These are phyloP conservation scores for Microcebus murinus DNA, from an alignment of 2,113 vertebrate genomes.

Conservation along the genomic window DNA sequence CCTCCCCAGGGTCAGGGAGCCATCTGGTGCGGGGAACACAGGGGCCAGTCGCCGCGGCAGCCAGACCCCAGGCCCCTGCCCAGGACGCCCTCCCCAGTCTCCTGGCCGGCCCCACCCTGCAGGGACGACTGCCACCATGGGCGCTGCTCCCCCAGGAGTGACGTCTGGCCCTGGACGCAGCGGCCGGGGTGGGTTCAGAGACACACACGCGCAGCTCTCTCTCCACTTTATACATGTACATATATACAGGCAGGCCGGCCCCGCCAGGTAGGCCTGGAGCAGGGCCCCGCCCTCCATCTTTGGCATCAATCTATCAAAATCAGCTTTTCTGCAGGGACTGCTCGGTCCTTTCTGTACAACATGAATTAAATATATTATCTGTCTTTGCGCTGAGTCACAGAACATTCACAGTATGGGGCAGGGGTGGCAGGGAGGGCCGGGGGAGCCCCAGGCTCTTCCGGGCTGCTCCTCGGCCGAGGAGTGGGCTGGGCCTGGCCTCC, in stretches of 20 bases:
- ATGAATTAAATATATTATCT: constrained; percentile 81
- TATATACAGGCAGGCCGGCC: neutral
- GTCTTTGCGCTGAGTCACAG: constrained; percentile 70
- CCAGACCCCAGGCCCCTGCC: neutral
- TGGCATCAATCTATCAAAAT: constrained; percentile 68
- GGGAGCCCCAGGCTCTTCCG: neutral
- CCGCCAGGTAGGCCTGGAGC: constrained; percentile 3
- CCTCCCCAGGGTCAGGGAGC: neutral
- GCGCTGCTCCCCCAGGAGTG: neutral
- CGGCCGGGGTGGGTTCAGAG: constrained; percentile 5
- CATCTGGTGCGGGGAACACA: neutral
- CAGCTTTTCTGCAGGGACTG: constrained; percentile 37
- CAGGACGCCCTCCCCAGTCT: neutral
- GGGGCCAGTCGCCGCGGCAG: neutral
- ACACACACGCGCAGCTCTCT: constrained; percentile 13
- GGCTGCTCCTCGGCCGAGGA: neutral
- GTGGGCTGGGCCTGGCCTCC: neutral
- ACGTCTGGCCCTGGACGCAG: neutral
- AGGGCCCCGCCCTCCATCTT: constrained; percentile 42
- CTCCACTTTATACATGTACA: neutral
- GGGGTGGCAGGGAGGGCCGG: neutral
- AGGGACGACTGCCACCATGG: neutral
- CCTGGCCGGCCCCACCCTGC: neutral
- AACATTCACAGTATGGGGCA: constrained; percentile 73
- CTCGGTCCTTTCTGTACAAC: constrained; percentile 45